Conservation (phyloP, 1,140 invertebrate genomes). For the Augochlora pura region DNA sequence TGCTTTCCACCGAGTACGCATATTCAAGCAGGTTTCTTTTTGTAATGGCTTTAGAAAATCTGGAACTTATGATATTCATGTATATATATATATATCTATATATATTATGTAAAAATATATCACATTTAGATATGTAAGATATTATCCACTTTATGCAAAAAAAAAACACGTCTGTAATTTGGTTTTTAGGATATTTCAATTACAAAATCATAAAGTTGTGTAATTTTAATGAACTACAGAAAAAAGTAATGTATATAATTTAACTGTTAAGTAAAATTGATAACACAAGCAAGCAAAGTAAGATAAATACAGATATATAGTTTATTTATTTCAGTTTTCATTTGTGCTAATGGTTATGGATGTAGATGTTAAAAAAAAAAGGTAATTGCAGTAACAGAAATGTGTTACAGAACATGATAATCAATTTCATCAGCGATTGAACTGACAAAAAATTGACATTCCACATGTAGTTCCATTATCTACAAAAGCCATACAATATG, state of each 20-base stretch:
- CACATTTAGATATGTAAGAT: constrained; percentile 35
- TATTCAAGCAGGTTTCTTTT: constrained; percentile 37
- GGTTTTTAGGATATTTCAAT: constrained; percentile 36
- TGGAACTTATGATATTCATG: constrained; percentile 26
- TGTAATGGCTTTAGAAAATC: constrained; percentile 27
- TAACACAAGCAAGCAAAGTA: constrained; percentile 21
- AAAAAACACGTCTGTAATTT: neutral
- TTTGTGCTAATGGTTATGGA: neutral
- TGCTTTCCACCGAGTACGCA: constrained; percentile 7
- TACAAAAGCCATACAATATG: constrained; percentile 9
- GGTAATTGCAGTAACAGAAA: constrained; percentile 17
- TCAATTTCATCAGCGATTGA: neutral
- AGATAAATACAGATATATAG: constrained; percentile 23
- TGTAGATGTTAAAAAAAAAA: neutral
- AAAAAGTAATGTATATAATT: constrained; percentile 59
- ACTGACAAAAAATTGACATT: constrained; percentile 30
- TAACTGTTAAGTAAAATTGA: constrained; percentile 40
- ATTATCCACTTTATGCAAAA: constrained; percentile 20
- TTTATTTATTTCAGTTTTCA: constrained; percentile 33
- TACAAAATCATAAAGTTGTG: constrained; percentile 15
- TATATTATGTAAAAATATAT: constrained; percentile 54
- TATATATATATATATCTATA: constrained; percentile 53
- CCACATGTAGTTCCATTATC: constrained; percentile 1
- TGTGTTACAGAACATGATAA: neutral
- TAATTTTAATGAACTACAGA: constrained; percentile 27